Base-by-base conservation (phyloP, 1,140 invertebrate genomes). In the Drosophila murphyi region DNA sequence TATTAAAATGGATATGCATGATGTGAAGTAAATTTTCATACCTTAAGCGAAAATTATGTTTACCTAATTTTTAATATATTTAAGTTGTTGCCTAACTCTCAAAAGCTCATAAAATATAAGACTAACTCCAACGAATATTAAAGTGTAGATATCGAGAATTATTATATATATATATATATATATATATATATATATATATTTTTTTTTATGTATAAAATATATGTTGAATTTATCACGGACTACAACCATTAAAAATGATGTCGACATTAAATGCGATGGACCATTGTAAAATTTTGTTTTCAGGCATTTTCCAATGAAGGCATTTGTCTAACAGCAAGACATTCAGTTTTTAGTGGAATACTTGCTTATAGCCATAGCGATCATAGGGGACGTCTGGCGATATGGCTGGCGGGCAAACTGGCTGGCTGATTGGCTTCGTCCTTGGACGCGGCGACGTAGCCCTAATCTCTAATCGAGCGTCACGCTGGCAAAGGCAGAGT, bases 401-500 rank as follows among this genome's bases (percentile, higher is more conserved):
- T 20, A 20, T 20, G 20, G 20, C 20, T 20, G 20, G 20, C 20
- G 20, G 20, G 20, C 20, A 1, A 20, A 20, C 39, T 43, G 55
- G 54, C n/a, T 55, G 20, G 4, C 35, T 39, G 37, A 8, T 57
- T 70, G 37, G 45, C 31, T 45, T 72, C 57, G 70, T 71, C 74
- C 79, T 82, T 78, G 74, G 61, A 35, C 61, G 32, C 47, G 61
- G 35, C 59, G 57, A 61, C 34, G 29, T 32, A 41, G 48, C 20
- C 31, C 72, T 83, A 88, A 87, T 88, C 83, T 88, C 83, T 88
- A 88, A 88, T 88, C 83, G 85, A 67, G 55, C 85, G 83, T 88
- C 83, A 88, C 83, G 85, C 83, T 88, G 83, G 55, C 82, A 78
- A 55, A 45, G 47, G 50, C 47, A 43, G 43, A 75, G 76, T 78